Evolutionary conservation across 64 coral and sea anemone species (phyloP).

Genomic region (Stichodactyla helianthus): DNA sequence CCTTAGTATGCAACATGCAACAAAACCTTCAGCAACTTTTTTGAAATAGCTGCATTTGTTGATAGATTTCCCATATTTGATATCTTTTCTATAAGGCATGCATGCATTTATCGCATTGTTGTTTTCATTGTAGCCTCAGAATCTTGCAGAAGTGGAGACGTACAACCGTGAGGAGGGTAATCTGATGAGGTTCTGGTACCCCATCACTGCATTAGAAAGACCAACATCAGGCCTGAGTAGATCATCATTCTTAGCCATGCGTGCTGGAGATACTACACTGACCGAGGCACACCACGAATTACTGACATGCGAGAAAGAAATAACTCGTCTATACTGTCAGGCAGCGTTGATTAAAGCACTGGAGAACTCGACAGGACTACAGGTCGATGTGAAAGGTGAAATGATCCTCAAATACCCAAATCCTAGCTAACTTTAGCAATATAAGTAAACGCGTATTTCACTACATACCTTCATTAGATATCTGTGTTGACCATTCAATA

Average conservation of each 20-base stretch:
- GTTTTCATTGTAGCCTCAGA: constrained; percentile 19
- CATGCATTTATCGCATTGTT: too few relatives aligned
- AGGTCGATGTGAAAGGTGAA: neutral
- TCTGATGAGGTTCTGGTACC: constrained; percentile 93
- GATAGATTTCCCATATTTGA: neutral
- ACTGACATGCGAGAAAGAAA: constrained; percentile 51
- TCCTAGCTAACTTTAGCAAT: neutral
- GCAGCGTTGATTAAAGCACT: constrained; percentile 25
- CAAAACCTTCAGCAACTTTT: too few relatives aligned
- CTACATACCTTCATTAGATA: too few relatives aligned
- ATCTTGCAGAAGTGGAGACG: constrained; percentile 75
- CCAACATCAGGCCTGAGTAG: constrained; percentile 46
- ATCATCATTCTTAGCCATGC: constrained; percentile 52
- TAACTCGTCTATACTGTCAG: constrained; percentile 70
- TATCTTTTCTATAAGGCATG: neutral
- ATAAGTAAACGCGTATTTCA: too few relatives aligned
- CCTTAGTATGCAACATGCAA: too few relatives aligned
- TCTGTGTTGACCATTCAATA: too few relatives aligned
- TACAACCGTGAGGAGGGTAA: constrained; percentile 94
- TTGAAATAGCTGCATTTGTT: neutral
- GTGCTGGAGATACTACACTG: constrained; percentile 57
- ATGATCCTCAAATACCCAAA: neutral
- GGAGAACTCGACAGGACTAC: neutral
- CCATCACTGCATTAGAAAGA: constrained; percentile 66
- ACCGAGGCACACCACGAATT: constrained; percentile 57